Evolutionary conservation across 2,888 invertebrate species (phyloP), one percentile per base, ranked within the genome.

Genomic region (Hypomecis punctinalis): DNA sequence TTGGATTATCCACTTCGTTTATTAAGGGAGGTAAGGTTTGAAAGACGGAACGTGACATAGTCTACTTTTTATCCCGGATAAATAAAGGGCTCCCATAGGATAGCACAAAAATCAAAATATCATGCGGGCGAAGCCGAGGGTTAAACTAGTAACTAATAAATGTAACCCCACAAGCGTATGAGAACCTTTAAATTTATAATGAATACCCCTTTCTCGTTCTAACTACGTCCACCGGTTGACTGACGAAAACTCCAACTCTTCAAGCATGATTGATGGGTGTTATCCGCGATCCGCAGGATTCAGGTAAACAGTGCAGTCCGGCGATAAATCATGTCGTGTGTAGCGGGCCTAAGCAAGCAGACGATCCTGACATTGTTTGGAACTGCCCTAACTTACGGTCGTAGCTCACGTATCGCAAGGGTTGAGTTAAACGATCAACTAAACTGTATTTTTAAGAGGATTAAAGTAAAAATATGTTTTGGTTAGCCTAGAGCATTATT

Each of bases 221-320:
- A 37, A n/a, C 39, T 56, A 23, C 23, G 47, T 47, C 33, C 56
- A 47, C 33, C 2, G 48, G 67, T 66, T 67, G 67, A 67, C 66
- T 64, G 47, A 62, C 62, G 45, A 71, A 71, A 60, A 68, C 63
- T 68, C 64, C 67, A 66, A 69, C 65, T 74, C 71, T 75, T 73
- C 74, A 72, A 76, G 72, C 69, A 76, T 81, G 81, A 83, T 82
- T 82, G 81, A 83, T 83, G 80, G 65, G 66, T 70, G 70, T 72
- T 76, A 73, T 70, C 75, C 69, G 52, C 71, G 70, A 74, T 68
- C 57, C 65, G 11, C 61, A 61, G 48, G 53, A 43, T 42, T 49
- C 75, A 76, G 77, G 76, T 76, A 74, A 77, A 75, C 72, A 74
- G 49, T 56, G 67, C 63, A 69, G 64, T 65, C 70, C 68, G 52